These are phyloP conservation scores for Ctena decussata DNA, from an alignment of 2,888 invertebrate genomes.

Conservation along the genomic window DNA sequence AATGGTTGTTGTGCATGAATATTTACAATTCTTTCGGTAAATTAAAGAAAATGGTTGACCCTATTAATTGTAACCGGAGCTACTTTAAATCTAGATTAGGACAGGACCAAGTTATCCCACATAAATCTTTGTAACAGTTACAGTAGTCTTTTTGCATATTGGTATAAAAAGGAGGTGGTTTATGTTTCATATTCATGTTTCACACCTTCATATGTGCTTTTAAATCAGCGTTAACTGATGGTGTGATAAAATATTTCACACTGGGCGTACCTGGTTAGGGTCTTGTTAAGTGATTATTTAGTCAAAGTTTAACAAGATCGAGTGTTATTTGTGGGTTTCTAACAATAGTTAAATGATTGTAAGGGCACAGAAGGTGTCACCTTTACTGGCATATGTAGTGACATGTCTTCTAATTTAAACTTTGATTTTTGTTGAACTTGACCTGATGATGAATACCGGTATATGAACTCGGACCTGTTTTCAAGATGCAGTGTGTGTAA, in stretches of 20 bases:
- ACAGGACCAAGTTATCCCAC: background rate
- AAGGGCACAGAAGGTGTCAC: background rate
- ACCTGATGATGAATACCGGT: no score
- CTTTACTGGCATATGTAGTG: background rate
- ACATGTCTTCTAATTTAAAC: no score
- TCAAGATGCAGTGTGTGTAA: no score
- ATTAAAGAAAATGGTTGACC: background rate
- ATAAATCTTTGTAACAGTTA: constrained; percentile 1
- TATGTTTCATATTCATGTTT: background rate
- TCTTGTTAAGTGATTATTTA: constrained; percentile 6
- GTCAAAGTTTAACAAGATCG: background rate
- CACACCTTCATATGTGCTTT: constrained; percentile 2
- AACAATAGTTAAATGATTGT: background rate
- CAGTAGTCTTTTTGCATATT: background rate
- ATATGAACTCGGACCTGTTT: no score
- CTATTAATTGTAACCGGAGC: background rate
- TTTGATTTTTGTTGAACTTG: no score
- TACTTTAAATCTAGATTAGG: constrained; percentile 4
- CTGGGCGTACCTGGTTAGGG: background rate
- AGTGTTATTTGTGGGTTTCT: background rate
- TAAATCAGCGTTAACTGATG: constrained; percentile 7
- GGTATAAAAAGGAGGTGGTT: background rate
- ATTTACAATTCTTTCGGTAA: no score
- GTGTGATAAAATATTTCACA: background rate
- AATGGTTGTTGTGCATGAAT: no score